Conservation (phyloP, 2,888 invertebrate species). For the Eucriotettix oculatus region DNA sequence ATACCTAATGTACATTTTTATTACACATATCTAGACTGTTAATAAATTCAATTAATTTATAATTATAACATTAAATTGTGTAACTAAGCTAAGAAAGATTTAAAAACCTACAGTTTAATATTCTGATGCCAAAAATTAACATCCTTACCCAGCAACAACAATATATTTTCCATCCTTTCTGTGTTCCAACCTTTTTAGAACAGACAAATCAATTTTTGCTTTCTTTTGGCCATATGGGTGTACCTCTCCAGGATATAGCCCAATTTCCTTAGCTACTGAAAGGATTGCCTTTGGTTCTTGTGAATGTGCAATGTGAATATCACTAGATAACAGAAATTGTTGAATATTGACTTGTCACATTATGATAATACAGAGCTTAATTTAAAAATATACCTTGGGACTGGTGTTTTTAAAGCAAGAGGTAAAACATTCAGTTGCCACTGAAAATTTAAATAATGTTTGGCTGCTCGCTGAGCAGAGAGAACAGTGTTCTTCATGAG, state of each 20-base stretch:
- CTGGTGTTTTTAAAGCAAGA: constrained; percentile 46
- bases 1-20: too few species aligned
- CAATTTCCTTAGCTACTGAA: constrained; percentile 67
- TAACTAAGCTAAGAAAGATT: too few species aligned
- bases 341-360: background rate
- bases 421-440: constrained; percentile 61
- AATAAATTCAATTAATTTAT: too few species aligned
- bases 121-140: background rate
- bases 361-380: too few species aligned
- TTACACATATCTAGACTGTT: too few species aligned
- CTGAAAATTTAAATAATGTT: constrained; percentile 34
- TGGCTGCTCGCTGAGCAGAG: constrained; percentile 51
- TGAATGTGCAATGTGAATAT: constrained; percentile 75
- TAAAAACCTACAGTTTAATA: too few species aligned
- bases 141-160: constrained; percentile 76
- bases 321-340: constrained; percentile 32
- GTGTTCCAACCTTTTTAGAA: constrained; percentile 54
- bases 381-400: constrained; percentile 54
- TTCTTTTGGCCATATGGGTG: constrained; percentile 85
- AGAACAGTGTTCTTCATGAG: constrained; percentile 86
- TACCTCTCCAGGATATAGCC: constrained; percentile 61
- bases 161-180: constrained; percentile 75
- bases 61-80: too few species aligned
- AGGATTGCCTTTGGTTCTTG: constrained; percentile 76
- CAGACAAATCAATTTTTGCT: constrained; percentile 76